A percentile compares a stretch with the other conserved stretches of the same genome.
Evolutionary conservation across 2,113 vertebrate genomes (phyloP).

Genomic region (Ardeotis arabs): DNA sequence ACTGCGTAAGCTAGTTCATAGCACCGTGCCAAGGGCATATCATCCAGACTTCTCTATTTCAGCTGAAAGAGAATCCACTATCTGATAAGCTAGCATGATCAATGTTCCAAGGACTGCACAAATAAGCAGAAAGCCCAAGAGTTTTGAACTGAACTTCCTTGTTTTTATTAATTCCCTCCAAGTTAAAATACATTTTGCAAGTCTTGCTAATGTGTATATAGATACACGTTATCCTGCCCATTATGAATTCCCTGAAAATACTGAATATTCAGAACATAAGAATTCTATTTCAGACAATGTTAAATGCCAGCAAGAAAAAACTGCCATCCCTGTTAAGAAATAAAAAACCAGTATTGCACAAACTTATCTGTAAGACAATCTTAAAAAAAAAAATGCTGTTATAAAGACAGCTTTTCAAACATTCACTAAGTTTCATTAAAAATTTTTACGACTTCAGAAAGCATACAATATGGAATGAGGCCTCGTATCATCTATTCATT

Average conservation of each 20-base stretch:
- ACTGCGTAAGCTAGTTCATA: not conserved
- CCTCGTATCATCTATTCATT: not conserved
- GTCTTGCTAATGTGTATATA: not conserved
- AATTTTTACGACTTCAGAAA: not conserved
- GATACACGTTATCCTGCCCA: not conserved
- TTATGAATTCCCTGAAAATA: not conserved
- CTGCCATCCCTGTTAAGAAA: not conserved
- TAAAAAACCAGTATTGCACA: not conserved
- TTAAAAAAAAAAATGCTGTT: not conserved
- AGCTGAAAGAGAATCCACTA: constrained; percentile 8
- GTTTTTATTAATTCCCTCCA: not conserved
- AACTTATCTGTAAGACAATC: not conserved
- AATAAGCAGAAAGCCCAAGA: not conserved
- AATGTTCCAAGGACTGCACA: constrained; percentile 22
- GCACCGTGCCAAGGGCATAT: not conserved
- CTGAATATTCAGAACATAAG: not conserved
- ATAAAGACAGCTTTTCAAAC: not conserved
- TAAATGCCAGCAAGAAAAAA: not conserved
- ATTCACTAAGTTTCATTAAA: not conserved
- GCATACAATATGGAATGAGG: not conserved
- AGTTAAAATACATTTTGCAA: not conserved
- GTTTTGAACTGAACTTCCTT: not conserved
- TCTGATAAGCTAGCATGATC: constrained; percentile 64
- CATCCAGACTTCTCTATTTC: constrained; percentile 59
- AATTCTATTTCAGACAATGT: not conserved